phyloP scores from a whole-genome alignment of 2,797 vertebrate genomes.

The Rhabdomys pumilio region DNA sequence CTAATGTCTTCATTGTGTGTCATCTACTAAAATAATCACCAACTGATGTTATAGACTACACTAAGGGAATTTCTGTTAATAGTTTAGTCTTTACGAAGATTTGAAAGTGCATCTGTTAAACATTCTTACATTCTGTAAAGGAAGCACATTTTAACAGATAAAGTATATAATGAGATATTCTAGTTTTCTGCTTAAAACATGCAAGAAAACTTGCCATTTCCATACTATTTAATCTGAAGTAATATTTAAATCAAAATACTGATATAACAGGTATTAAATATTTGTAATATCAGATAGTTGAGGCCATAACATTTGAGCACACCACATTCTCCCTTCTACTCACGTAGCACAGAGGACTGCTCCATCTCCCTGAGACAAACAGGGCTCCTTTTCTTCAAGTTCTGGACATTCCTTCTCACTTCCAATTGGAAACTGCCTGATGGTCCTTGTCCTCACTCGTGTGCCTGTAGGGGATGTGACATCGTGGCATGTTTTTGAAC shows the following conservation, averaged over 20 bases:
- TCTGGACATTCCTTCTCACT: slow-evolving; percentile 91
- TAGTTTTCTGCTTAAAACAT: background rate
- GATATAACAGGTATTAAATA: background rate
- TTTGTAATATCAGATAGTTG: background rate
- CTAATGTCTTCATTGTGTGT: background rate
- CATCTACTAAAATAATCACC: background rate
- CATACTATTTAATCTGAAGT: background rate
- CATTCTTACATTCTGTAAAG: background rate
- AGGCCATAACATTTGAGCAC: background rate
- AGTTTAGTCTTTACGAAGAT: background rate
- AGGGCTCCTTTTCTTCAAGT: slow-evolving; percentile 93
- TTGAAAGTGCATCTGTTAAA: background rate
- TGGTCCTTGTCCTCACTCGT: slow-evolving; percentile 91
- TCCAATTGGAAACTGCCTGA: slow-evolving; percentile 93
- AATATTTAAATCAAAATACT: background rate
- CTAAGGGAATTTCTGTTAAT: slow-evolving; percentile 10
- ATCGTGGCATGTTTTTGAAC: slow-evolving; percentile 94
- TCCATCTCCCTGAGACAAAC: slow-evolving; percentile 91
- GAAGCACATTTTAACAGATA: background rate
- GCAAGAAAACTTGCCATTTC: background rate
- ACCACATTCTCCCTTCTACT: slow-evolving; percentile 84
- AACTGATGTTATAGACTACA: background rate
- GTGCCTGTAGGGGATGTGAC: slow-evolving; percentile 90
- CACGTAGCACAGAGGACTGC: slow-evolving; percentile 94
- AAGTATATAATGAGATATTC: background rate